Evolutionary conservation across 2,797 vertebrate species (phyloP), one percentile per base, ranked within the genome.

Genomic region (Protonibea diacanthus): DNA sequence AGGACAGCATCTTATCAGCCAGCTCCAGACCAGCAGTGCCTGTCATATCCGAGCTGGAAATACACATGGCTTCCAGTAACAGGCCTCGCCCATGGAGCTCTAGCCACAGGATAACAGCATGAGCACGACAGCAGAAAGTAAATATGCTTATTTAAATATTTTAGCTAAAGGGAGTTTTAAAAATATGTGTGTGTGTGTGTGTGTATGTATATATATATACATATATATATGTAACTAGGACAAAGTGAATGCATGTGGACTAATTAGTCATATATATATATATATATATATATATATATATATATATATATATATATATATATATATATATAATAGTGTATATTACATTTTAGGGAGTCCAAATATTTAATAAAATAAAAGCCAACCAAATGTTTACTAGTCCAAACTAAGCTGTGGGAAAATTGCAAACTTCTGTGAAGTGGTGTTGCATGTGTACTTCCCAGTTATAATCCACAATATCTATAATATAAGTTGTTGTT

Each of bases 1-100:
- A 95, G 95, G 93, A 94, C 92, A 92, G 93, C 96, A 96, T 96
- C 97, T 99, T 99, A 98, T 98, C 97, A 95, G 96, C 90, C 73
- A 83, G 93, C 94, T 94, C 92, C 97, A 99, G 97, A 95, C 95
- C 94, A 93, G 92, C 94, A 94, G 94, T 94, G 94, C 86, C 90
- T 86, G 94, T 96, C 96, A 94, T 96, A 96, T 95, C 94, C 94
- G 91, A 90, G 94, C 86, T 95, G 94, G 94, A 96, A 97, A 95
- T 95, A 91, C 92, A 88, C 92, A 94, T 90, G 88, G 92, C 90
- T 96, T 96, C 93, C 95, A 96, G 95, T 94, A 93, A 93, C 88
- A 94, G 93, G 94, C 97, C 96, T 96, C 94, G 79, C 95, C 96
- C 96, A 93, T 90, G 66, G 47, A 91, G 88, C 88, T 90, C 91